Conservation (phyloP, 2,888 invertebrate species). For the Malthinus flaveolus region DNA sequence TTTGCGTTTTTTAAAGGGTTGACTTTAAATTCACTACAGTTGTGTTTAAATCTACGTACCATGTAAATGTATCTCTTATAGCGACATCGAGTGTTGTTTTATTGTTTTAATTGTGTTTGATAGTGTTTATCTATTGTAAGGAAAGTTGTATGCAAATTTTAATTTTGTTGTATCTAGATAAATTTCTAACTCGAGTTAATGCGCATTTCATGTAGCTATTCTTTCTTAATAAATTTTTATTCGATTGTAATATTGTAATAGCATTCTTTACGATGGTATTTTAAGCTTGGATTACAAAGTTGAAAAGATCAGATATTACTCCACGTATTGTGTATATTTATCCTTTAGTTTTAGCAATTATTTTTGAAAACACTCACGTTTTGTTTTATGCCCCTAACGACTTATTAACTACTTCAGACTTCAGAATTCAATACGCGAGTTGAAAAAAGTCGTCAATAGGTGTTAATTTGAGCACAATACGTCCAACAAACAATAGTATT, state of each 20-base stretch:
- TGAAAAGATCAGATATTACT: no score
- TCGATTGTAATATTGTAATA: background rate
- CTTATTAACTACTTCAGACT: no score
- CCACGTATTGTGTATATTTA: no score
- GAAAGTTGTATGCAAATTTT: background rate
- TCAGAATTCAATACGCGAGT: no score
- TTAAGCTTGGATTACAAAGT: no score
- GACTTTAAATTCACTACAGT: conserved; percentile 31
- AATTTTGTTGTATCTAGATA: conserved; percentile 1
- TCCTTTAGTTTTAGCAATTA: no score
- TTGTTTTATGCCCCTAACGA: no score
- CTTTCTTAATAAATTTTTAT: background rate
- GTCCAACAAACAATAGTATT: background rate
- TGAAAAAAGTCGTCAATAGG: no score
- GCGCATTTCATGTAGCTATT: background rate
- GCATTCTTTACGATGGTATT: no score
- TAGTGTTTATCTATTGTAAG: background rate
- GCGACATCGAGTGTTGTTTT: background rate
- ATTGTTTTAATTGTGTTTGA: conserved; percentile 9
- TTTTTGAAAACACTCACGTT: no score
- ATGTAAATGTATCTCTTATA: conserved; percentile 18
- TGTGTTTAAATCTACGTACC: conserved; percentile 30
- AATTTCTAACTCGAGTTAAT: background rate
- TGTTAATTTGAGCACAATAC: background rate
- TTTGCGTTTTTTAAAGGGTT: conserved; percentile 34